Conservation (phyloP, 2,888 invertebrate species). For the Graphium colonna region DNA sequence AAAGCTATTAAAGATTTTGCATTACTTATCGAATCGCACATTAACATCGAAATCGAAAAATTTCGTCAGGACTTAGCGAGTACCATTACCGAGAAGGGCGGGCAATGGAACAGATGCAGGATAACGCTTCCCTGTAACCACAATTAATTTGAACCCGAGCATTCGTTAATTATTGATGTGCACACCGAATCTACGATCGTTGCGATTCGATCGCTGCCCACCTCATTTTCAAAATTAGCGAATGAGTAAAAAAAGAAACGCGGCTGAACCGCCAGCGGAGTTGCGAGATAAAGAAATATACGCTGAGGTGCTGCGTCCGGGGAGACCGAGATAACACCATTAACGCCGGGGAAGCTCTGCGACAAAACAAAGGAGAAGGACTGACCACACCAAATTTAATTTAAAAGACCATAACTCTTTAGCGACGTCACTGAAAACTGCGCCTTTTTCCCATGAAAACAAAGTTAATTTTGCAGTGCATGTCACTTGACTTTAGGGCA, state of each 20-base stretch:
- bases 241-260: conserved; percentile 71
- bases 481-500: conserved; percentile 23
- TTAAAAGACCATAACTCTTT: conserved; percentile 20
- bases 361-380: conserved; percentile 69
- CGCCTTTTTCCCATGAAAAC: conserved; percentile 17
- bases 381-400: conserved; percentile 33
- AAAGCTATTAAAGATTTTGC: background rate
- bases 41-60: background rate
- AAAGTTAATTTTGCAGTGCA: conserved; percentile 22
- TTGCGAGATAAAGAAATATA: conserved; percentile 79
- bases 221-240: conserved; percentile 80
- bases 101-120: conserved; percentile 41
- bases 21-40: background rate
- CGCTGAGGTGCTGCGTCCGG: conserved; percentile 77
- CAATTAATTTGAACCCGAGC: conserved; percentile 73
- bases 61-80: conserved; percentile 20
- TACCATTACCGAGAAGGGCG: conserved; percentile 30
- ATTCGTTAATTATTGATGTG: conserved; percentile 78
- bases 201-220: conserved; percentile 67
- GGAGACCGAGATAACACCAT: conserved; percentile 75
- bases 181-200: conserved; percentile 71
- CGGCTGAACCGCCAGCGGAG: conserved; percentile 67
- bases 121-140: conserved; percentile 62
- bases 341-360: conserved; percentile 71
- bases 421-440: conserved; percentile 17